Conservation (phyloP, 2,797 vertebrate species). For the Bradypodion pumilum region DNA sequence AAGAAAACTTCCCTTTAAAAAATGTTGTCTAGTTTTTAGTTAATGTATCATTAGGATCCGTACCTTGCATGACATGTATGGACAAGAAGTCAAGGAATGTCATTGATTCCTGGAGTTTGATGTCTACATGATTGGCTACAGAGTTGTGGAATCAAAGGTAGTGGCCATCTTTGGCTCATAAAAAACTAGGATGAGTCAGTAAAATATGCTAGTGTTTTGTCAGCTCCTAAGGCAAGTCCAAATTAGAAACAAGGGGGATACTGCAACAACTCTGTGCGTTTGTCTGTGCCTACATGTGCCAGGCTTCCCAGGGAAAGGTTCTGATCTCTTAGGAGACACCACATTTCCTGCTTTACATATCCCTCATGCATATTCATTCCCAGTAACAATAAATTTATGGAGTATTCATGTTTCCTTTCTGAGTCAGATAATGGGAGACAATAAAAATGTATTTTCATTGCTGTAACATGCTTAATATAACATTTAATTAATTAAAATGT, state of each 20-base stretch:
- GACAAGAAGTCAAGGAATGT: conserved; percentile 52
- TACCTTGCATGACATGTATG: conserved; percentile 52
- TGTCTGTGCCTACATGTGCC: background rate
- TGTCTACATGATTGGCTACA: background rate
- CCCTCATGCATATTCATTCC: conserved; percentile 3
- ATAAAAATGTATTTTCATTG: background rate
- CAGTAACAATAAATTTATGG: background rate
- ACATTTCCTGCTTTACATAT: background rate
- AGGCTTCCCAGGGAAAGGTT: background rate
- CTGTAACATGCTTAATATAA: background rate
- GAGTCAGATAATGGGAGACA: background rate
- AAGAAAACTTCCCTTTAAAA: conserved; percentile 51
- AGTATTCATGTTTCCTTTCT: background rate
- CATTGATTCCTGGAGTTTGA: conserved; percentile 4
- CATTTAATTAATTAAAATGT: background rate
- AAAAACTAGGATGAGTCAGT: conserved; percentile 16
- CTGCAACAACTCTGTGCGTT: background rate
- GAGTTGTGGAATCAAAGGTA: background rate
- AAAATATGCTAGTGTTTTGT: conserved; percentile 9
- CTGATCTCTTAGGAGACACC: background rate
- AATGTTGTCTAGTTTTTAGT: conserved; percentile 51
- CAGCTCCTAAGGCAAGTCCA: conserved; percentile 15
- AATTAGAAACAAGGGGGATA: background rate
- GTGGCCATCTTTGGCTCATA: background rate
- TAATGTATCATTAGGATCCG: conserved; percentile 66